Base-by-base conservation (phyloP, 2,113 vertebrate species). In the Melierax canorus region DNA sequence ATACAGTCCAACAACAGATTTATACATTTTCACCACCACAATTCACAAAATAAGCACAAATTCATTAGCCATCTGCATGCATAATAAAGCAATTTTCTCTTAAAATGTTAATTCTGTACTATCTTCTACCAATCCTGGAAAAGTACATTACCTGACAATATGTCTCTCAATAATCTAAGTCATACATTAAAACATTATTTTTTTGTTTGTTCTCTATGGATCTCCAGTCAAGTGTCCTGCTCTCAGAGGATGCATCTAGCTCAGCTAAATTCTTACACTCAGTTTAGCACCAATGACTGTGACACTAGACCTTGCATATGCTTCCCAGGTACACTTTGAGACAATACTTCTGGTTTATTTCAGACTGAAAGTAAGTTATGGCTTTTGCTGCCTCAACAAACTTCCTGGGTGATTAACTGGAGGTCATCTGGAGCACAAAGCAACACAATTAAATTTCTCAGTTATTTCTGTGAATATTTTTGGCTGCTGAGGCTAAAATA, bases 11-110 rank as follows among this genome's bases (percentile, higher is more conserved):
- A 75, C 53, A 81, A 82, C 45, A 80, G 10, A 83, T 90, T 84
- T 58, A 88, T 39, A 48, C n/a, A 55, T 69, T 82, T 92, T 63
- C 63, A 64, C 39, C 32, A 82, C 43, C 48, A 45, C 69, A 85
- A 53, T 88, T 93, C 82, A 69, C 63, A 83, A 94, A 90, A 92
- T 45, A 90, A 94, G 86, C 62, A 88, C 71, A 92, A 80, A 83
- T 82, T 83, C 67, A 88, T 68, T 64, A 83, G 62, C 82, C 73
- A 88, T 29, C 71, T 88, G 67, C 75, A 83, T 46, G n/a, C 63
- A 90, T 73, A 90, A 93, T 73, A 66, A 46, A 79, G 71, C 24
- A 36, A 45, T 86, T 87, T 88, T 73, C 71, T 77, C 72, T 53
- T 45, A 30, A 88, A 86, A 86, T 41, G 29, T 86, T 94, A 82